Evolutionary conservation across 1,140 invertebrate genomes (phyloP).

Genomic region (Meloidogyne hapla): DNA sequence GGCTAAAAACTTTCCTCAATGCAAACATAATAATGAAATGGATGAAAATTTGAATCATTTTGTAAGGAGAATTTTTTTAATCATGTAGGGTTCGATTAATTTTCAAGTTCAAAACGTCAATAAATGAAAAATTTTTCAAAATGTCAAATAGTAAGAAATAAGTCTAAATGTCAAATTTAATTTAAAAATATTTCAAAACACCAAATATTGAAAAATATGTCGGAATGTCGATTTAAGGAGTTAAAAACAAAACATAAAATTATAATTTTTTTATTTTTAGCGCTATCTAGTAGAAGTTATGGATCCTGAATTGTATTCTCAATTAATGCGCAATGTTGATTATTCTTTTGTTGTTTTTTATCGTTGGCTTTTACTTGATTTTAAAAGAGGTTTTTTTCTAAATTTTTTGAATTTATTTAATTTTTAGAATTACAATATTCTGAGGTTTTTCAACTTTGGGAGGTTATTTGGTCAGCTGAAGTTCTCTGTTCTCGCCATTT

Average conservation of each 20-base stretch:
- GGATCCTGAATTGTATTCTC: constrained; percentile 86
- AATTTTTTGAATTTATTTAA: too few relatives aligned
- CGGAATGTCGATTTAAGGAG: too few relatives aligned
- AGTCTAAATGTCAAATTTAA: too few relatives aligned
- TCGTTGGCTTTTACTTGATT: constrained; percentile 81
- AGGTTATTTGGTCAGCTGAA: constrained; percentile 85
- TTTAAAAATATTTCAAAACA: not conserved
- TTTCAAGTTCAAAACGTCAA: not conserved
- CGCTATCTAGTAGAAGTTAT: constrained; percentile 77
- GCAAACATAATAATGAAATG: constrained; percentile 60
- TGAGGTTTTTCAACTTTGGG: constrained; percentile 89
- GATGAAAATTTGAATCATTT: constrained; percentile 23
- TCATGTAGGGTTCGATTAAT: too few relatives aligned
- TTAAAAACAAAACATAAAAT: too few relatives aligned
- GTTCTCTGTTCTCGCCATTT: constrained; percentile 82
- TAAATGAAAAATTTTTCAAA: not conserved
- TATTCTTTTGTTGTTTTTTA: constrained; percentile 86
- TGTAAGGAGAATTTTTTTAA: not conserved
- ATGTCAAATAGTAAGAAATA: not conserved
- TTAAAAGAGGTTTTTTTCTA: constrained; percentile 71
- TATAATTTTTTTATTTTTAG: constrained; percentile 57
- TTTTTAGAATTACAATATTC: constrained; percentile 79
- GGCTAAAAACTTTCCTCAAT: constrained; percentile 85
- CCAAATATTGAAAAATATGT: not conserved
- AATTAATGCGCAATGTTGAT: constrained; percentile 89